Percentiles rank a stretch among this genome's conserved stretches.
Conservation (phyloP, 2,113 vertebrate species). For the Coptodon rendalli region DNA sequence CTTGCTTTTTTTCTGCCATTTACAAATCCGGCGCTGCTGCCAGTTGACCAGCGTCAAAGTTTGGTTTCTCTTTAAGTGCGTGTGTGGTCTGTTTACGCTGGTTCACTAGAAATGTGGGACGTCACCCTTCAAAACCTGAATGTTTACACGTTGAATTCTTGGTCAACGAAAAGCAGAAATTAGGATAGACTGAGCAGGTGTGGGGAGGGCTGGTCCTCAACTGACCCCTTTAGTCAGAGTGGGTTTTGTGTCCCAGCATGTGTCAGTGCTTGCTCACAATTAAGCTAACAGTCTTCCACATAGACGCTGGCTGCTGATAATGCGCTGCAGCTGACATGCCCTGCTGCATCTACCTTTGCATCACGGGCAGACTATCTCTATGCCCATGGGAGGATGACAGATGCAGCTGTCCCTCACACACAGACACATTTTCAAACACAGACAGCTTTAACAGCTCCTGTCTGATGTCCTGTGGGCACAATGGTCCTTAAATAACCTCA, state of each 20-base stretch:
- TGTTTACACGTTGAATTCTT: neutral
- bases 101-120: slow-evolving; percentile 13
- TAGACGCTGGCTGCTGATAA: neutral
- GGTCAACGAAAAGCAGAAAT: neutral
- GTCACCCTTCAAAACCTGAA: neutral
- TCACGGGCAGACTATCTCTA: slow-evolving; percentile 12
- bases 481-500: neutral
- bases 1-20: neutral
- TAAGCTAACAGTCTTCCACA: neutral
- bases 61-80: neutral
- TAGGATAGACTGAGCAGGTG: neutral
- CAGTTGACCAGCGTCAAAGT: neutral
- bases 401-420: slow-evolving; percentile 29
- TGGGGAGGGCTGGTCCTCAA: neutral
- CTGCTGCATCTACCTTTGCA: neutral
- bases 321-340: neutral
- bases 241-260: neutral
- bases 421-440: neutral
- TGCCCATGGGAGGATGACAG: neutral
- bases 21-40: neutral
- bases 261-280: neutral
- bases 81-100: neutral
- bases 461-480: neutral
- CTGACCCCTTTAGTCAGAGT: neutral
- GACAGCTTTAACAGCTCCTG: neutral